A percentile compares a stretch with the other conserved stretches of the same genome.
These are phyloP conservation scores for Caenorhabditis brenneri DNA, from an alignment of 1,140 invertebrate species.

Conservation along the genomic window DNA sequence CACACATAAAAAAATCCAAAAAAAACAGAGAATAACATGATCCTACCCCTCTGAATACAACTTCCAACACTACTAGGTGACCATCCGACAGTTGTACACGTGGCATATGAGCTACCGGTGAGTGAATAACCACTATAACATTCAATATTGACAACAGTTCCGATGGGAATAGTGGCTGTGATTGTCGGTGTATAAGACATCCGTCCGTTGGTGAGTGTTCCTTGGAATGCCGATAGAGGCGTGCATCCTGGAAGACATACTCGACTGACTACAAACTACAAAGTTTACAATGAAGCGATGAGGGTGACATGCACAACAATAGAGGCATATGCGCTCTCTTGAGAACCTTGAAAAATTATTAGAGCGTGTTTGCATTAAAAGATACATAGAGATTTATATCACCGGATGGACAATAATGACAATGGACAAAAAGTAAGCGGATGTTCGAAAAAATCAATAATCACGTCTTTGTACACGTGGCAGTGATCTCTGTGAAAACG, in stretches of 20 bases:
- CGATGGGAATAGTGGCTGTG: background rate
- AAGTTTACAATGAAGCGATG: too few species aligned
- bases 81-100: constrained; percentile 14
- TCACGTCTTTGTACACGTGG: background rate
- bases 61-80: constrained; percentile 18
- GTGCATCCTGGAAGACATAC: constrained; percentile 26
- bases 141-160: background rate
- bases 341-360: too few species aligned
- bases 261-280: background rate
- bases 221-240: constrained; percentile 17
- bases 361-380: too few species aligned
- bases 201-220: constrained; percentile 19
- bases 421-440: too few species aligned
- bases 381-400: too few species aligned
- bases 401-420: too few species aligned
- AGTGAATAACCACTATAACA: constrained; percentile 16
- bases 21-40: background rate
- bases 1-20: background rate
- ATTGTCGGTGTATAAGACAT: constrained; percentile 19
- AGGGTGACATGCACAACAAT: too few species aligned
- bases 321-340: too few species aligned
- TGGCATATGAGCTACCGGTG: background rate
- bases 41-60: constrained; percentile 21
- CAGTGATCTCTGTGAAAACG: background rate
- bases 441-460: too few species aligned